Evolutionary conservation across 2,113 vertebrate genomes (phyloP).

Genomic region (Mirza zaza): DNA sequence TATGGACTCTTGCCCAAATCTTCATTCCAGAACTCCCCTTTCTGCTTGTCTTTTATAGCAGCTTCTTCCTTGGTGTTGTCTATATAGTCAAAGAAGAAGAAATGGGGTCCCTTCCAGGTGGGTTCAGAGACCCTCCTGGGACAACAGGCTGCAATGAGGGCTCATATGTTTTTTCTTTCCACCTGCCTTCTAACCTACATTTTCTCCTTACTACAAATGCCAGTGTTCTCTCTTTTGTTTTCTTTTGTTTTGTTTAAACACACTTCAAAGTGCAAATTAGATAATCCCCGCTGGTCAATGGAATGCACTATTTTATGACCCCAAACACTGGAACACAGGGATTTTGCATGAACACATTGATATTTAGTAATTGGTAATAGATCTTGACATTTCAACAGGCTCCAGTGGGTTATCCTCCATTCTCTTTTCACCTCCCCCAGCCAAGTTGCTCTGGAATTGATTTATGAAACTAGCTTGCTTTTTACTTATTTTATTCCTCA

Average conservation of each 20-base stretch:
- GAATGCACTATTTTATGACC: slow-evolving; percentile 26
- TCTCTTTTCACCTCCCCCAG: slow-evolving; percentile 34
- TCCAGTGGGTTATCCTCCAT: slow-evolving; percentile 39
- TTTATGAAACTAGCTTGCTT: slow-evolving; percentile 84
- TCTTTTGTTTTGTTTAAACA: slow-evolving; percentile 44
- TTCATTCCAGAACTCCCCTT: slow-evolving; percentile 44
- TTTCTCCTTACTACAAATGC: slow-evolving; percentile 45
- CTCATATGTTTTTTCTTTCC: not conserved
- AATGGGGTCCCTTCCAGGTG: not conserved
- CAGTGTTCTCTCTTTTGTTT: not conserved
- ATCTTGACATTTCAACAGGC: slow-evolving; percentile 72
- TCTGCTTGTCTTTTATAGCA: not conserved
- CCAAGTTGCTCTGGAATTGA: slow-evolving; percentile 78
- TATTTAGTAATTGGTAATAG: slow-evolving; percentile 68
- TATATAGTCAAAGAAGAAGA: not conserved
- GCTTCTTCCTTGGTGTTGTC: not conserved
- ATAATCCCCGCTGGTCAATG: not conserved
- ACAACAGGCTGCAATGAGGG: not conserved
- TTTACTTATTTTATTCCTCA: slow-evolving; percentile 84
- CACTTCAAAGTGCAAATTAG: slow-evolving; percentile 46
- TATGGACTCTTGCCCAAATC: slow-evolving; percentile 25
- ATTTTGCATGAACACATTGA: slow-evolving; percentile 12
- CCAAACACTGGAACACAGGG: not conserved
- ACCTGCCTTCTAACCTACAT: not conserved
- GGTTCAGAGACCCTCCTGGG: not conserved